Conservation (phyloP, 2,888 invertebrate species). For the Eilema griseolum region DNA sequence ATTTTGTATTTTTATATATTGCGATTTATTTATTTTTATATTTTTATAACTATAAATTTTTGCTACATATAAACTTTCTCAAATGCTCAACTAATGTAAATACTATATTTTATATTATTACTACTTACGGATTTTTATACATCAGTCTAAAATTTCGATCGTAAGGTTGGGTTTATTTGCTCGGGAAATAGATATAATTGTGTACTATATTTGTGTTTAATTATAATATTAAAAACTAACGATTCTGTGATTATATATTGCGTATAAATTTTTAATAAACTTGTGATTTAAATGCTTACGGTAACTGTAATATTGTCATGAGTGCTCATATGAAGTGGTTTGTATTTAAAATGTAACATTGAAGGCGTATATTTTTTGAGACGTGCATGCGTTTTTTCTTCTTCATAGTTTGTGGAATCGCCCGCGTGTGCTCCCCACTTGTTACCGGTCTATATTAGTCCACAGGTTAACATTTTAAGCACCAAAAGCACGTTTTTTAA, state of each 20-base stretch:
- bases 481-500: constrained; percentile 29
- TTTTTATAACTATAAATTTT: constrained; percentile 46
- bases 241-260: constrained; percentile 78
- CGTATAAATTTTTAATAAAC: constrained; percentile 71
- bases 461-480: constrained; percentile 47
- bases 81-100: constrained; percentile 87
- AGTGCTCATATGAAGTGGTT: constrained; percentile 70
- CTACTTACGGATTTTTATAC: constrained; percentile 79
- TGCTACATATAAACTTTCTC: constrained; percentile 81
- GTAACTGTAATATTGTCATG: constrained; percentile 70
- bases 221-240: constrained; percentile 64
- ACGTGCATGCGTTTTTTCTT: constrained; percentile 76
- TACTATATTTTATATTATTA: constrained; percentile 76
- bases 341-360: constrained; percentile 58
- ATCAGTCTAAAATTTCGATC: constrained; percentile 87
- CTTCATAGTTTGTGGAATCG: constrained; percentile 80
- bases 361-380: constrained; percentile 60
- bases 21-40: constrained; percentile 63
- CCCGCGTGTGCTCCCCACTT: constrained; percentile 50
- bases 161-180: constrained; percentile 80
- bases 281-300: constrained; percentile 59
- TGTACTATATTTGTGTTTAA: constrained; percentile 69
- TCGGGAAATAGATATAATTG: constrained; percentile 71
- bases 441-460: constrained; percentile 44
- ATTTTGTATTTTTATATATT: constrained; percentile 65